Base-by-base conservation (phyloP, 2,797 vertebrate genomes). In the Gobionotothen gibberifrons region DNA sequence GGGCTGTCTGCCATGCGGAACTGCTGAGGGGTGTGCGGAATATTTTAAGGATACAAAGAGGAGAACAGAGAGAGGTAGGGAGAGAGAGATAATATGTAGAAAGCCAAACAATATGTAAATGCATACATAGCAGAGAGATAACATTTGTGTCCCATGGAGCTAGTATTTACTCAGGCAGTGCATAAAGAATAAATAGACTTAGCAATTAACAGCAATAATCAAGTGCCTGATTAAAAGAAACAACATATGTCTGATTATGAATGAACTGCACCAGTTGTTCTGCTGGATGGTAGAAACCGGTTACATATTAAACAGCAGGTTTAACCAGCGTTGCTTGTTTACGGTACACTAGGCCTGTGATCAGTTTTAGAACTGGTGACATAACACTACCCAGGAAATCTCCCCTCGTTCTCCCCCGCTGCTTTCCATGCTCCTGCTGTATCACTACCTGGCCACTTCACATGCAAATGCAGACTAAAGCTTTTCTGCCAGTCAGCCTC, bases 1-100 rank as follows among this genome's bases (percentile, higher is more conserved):
- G 95, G 95, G 93, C 93, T 91, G 96, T 96, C 96, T 97, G 96
- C 96, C 96, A 96, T 95, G 96, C 93, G 87, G 96, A 97, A 98
- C 96, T 96, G 92, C 93, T 95, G 95, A 95, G 92, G 95, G 95
- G 95, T 96, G 96, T 96, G 95, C 93, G 92, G 97, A 96, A 96
- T 97, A 97, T 97, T 93, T 98, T 96, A 96, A 96, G 94, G 95
- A 95, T 93, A 94, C 90, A 93, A 93, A 94, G 88, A 90, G 82
- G 70, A 87, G 83, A 81, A 87, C 71, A 89, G 84, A 93, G 81
- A 63, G 69, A 80, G 42, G 46, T 43, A 32, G 58, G 52, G 68
- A 26, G 52, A 19, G 63, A 65, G 61, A 74, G 78, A 87, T 84
- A 84, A 83, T 85, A 78, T 69, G 77, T 86, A 81, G 76, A 84